Evolutionary conservation across 2,113 vertebrate genomes (phyloP), one percentile per base, ranked within the genome.

Genomic region (Melanocharis versteri): DNA sequence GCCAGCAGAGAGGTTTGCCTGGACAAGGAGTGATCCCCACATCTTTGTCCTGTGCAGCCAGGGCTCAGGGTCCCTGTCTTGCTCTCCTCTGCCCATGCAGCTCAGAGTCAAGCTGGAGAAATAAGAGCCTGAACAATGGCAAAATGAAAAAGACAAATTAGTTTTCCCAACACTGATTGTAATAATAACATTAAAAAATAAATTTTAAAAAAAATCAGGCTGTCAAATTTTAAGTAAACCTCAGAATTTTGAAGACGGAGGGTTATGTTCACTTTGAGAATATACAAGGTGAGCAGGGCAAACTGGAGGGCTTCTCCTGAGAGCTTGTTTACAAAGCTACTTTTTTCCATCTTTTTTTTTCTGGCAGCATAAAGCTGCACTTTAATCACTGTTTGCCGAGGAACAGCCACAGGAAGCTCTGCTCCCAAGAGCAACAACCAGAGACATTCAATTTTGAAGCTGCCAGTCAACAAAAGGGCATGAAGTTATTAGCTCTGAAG

Each of bases 391-490:
- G 66, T 96, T 96, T 86, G 71, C 73, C 17, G 85, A 95, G 76
- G 77, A 97, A 80, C 75, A 90, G 92, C 77, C 78, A 89, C 89
- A 93, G 83, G 89, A 96, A 90, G 86, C 82, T 97, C 92, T 95
- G 76, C 90, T 97, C 96, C 93, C 94, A 93, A 70, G 60, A 97
- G 94, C 40, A 96, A 96, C 78, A 90, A 93, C 50, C 83, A 97
- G 73, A 97, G 89, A 96, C 91, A 96, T 94, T 97, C 92, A 92
- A 93, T 98, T 98, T 96, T 94, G 81, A 97, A 96, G 68, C 87
- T 97, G 94, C 95, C 97, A 97, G 94, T 97, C 96, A 93, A 92
- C 69, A 79, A 96, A 94, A 95, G 94, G 76, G 73, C 90, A 97
- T 83, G 86, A 97, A 90, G 83, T 89, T 91, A 96, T 97, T 96